Evolutionary conservation across 2,888 invertebrate species (phyloP), one percentile per base, ranked within the genome.

Genomic region (Euphydryas editha): DNA sequence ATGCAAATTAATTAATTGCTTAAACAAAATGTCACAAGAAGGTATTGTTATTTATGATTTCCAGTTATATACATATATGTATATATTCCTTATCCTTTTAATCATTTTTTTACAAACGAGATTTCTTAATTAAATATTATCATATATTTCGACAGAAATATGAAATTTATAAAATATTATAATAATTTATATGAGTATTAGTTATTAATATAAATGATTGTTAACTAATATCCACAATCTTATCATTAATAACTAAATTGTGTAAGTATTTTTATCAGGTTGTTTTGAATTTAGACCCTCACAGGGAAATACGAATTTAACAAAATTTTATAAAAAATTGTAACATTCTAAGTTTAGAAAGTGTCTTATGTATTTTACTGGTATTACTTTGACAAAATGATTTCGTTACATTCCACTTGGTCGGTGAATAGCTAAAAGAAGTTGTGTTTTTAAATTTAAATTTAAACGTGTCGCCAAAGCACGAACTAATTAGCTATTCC

Each of bases 401-500:
- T 44, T n/a, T 44, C 42, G n/a, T n/a, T n/a, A n/a, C n/a, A n/a
- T 44, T 44, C n/a, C n/a, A 30, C 30, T 30, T 30, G 5, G 30
- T 30, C 30, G 30, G 30, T n/a, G 10, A n/a, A 10, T 39, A n/a
- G n/a, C 15, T 44, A 51, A 24, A 24, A 24, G 15, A n/a, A 44
- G n/a, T 7, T 24, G 15, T 51, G 21, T 49, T 64, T 64, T 42
- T 42, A 64, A 58, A 59, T 64, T 67, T 17, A 46, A n/a, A 51
- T 46, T 13, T 17, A 51, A 65, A 57, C 60, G 65, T 37, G 61
- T 30, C 11, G 56, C 15, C 17, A 61, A 70, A 74, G 74, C 79
- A 82, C 78, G 80, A 78, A 69, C 67, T 67, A 54, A 59, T 75
- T 77, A 76, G 75, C 73, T 76, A 82, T 81, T 81, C 78, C 76